Base-by-base conservation (phyloP, 2,888 invertebrate species). In the Alsophila aescularia region DNA sequence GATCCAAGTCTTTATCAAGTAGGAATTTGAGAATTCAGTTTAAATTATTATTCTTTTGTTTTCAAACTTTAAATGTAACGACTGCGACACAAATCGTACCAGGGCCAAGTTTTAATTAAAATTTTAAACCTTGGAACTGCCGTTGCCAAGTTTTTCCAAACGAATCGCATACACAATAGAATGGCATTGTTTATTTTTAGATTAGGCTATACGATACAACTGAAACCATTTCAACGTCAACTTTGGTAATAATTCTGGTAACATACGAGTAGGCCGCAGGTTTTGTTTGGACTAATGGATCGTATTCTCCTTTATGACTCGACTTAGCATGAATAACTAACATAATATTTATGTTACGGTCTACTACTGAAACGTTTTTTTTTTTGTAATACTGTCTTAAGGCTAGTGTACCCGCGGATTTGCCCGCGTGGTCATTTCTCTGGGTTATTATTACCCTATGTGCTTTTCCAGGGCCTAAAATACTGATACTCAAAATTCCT, bases 71-170 rank as follows among this genome's bases (percentile, higher is more conserved):
- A 13, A 29, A 21, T 21, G 52, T 45, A 41, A 45, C 35, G 34
- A 21, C 34, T 35, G 31, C 42, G 36, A 36, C 27, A 45, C 54
- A 50, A 55, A 50, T 50, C 44, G 32, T 36, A 55, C 44, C 43
- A 44, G 16, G 29, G 35, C 13, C 21, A 48, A 48, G 36, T 54
- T 56, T 51, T 56, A 50, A 56, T 50, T 56, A 50, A 56, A 56
- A 12, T n/a, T 51, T 50, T 14, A 51, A 51, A 16, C 18, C 12
- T 43, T 24, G 21, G 18, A 39, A 51, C 35, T 31, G 13, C 34
- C 27, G 52, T 44, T 36, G 36, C 40, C 39, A 44, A 52, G 52
- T 52, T 52, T 51, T 42, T 48, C 34, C 29, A 48, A 44, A 35
- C 40, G 15, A 21, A 37, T 34, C 34, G n/a, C 31, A 39, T 44